Conservation (phyloP, 2,797 vertebrate genomes). For the Sebastes variabilis region DNA sequence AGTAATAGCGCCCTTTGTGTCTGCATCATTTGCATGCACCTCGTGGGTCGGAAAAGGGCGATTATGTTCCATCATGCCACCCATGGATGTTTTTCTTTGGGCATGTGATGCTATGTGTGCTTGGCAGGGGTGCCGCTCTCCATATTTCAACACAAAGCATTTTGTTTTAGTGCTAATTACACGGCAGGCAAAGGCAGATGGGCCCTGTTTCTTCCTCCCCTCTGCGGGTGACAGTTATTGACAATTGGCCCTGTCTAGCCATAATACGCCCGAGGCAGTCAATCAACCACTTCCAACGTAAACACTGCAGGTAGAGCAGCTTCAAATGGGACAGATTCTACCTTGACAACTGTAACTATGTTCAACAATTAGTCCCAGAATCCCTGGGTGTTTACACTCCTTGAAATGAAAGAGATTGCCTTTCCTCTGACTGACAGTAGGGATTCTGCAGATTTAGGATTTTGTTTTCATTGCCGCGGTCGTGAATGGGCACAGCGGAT, state of each 20-base stretch:
- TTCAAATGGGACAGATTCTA: conserved; percentile 63
- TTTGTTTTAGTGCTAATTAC: conserved; percentile 76
- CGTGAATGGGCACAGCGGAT: conserved; percentile 36
- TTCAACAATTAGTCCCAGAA: conserved; percentile 81
- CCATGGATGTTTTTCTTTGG: conserved; percentile 58
- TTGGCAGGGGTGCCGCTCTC: conserved; percentile 63
- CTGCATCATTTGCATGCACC: conserved; percentile 57
- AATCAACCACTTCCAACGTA: conserved; percentile 74
- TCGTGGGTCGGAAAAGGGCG: conserved; percentile 36
- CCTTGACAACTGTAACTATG: conserved; percentile 82
- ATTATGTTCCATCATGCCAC: conserved; percentile 70
- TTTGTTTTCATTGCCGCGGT: conserved; percentile 61
- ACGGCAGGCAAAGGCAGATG: conserved; percentile 66
- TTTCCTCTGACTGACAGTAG: conserved; percentile 61
- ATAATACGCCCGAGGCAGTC: conserved; percentile 78
- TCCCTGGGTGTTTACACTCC: conserved; percentile 58
- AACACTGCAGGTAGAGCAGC: conserved; percentile 64
- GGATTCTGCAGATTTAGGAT: conserved; percentile 40
- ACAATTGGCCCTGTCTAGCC: conserved; percentile 78
- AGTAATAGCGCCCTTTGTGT: conserved; percentile 52
- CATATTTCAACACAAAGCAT: conserved; percentile 72
- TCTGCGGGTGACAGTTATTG: conserved; percentile 81
- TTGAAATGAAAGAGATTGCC: conserved; percentile 61
- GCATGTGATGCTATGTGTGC: conserved; percentile 49
- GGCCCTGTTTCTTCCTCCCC: conserved; percentile 43